Conservation (phyloP, 2,888 invertebrate genomes). For the Drosophila austrosaltans region DNA sequence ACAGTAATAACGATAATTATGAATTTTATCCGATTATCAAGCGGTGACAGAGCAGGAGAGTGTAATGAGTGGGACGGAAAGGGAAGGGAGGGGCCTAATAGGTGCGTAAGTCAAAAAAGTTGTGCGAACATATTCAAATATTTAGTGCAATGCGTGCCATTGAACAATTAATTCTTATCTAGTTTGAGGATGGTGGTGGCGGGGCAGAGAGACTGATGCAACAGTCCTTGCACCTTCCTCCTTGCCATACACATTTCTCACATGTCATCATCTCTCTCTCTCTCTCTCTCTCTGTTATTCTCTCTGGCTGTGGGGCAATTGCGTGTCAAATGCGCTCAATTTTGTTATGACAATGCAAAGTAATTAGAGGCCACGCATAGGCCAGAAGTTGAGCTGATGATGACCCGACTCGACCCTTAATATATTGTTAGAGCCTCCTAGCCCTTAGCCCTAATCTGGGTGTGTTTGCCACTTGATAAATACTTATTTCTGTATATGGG, state of each 20-base stretch:
- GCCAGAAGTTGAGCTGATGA: conserved; percentile 44
- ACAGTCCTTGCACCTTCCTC: conserved; percentile 53
- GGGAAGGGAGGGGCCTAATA: conserved; percentile 33
- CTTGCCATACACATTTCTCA: conserved; percentile 66
- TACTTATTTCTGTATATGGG: conserved; percentile 52
- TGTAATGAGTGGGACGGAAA: conserved; percentile 24
- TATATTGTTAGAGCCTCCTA: conserved; percentile 54
- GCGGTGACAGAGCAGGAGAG: conserved; percentile 44
- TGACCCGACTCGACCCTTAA: conserved; percentile 53
- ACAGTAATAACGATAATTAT: conserved; percentile 84
- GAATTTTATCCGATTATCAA: conserved; percentile 83
- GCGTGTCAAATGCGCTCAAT: conserved; percentile 79
- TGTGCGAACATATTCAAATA: conserved; percentile 60
- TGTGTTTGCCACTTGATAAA: conserved; percentile 74
- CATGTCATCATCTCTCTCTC: conserved; percentile 63
- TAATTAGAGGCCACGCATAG: conserved; percentile 79
- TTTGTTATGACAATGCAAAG: conserved; percentile 76
- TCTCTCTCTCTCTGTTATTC: conserved; percentile 19
- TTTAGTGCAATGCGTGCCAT: conserved; percentile 80
- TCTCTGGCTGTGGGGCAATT: conserved; percentile 58
- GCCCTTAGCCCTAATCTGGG: conserved; percentile 49
- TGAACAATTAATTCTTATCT: conserved; percentile 82
- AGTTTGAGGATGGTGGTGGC: conserved; percentile 57
- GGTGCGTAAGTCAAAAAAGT: conserved; percentile 59
- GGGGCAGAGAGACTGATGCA: conserved; percentile 58